These are phyloP conservation scores for Pocillopora meandrina DNA, from an alignment of 92 coral and sea anemone genomes.

Conservation along the genomic window DNA sequence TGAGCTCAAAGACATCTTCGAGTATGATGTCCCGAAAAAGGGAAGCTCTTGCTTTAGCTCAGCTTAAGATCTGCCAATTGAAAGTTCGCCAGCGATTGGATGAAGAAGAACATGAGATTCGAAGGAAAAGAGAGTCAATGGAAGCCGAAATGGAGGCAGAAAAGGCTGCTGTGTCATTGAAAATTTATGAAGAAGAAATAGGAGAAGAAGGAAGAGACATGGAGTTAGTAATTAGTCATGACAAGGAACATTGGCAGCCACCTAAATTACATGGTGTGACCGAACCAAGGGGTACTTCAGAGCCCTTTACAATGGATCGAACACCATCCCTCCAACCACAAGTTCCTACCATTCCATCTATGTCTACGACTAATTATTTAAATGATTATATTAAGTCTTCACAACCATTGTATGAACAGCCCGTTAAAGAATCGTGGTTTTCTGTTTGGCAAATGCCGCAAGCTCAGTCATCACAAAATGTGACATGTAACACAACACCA, in stretches of 20 bases:
- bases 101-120: not conserved
- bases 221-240: not conserved
- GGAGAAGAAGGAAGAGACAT: not conserved
- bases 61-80: constrained; percentile 10
- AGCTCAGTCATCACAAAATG: not conserved
- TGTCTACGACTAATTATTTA: not conserved
- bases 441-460: constrained; percentile 1
- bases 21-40: not conserved
- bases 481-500: not conserved
- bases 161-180: constrained; percentile 4
- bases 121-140: constrained; percentile 10
- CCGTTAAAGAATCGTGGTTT: not conserved
- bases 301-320: too few species aligned
- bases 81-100: constrained; percentile 16
- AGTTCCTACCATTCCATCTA: not conserved
- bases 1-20: constrained; percentile 1
- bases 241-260: constrained; percentile 9
- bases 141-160: constrained; percentile 33
- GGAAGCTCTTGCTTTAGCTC: constrained; percentile 7
- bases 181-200: constrained; percentile 8
- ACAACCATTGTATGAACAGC: not conserved
- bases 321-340: too few species aligned
- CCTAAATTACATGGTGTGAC: too few species aligned
- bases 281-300: too few species aligned
- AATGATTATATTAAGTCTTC: not conserved